Conservation (phyloP, 2,888 invertebrate species). For the Mimachlamys varia region DNA sequence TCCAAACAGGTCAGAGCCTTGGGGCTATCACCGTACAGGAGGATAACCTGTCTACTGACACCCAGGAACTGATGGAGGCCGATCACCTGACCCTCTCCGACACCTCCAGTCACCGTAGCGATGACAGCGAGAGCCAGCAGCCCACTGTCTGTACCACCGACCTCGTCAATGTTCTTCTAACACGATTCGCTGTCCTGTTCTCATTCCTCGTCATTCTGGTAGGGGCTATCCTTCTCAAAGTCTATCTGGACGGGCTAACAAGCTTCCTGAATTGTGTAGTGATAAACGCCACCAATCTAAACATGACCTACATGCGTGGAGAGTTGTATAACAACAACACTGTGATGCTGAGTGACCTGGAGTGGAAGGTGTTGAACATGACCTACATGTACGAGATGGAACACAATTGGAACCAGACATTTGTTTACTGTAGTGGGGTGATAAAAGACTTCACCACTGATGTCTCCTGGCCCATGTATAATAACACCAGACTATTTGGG, state of each 20-base stretch:
- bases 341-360: not conserved
- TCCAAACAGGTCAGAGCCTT: not conserved
- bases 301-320: not conserved
- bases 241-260: not conserved
- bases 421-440: slow-evolving; percentile 34
- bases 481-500: not conserved
- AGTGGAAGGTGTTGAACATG: slow-evolving; percentile 36
- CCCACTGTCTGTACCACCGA: not conserved
- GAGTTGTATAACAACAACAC: not conserved
- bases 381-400: slow-evolving; percentile 23
- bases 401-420: slow-evolving; percentile 32
- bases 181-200: slow-evolving; percentile 28
- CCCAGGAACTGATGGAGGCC: slow-evolving; percentile 38
- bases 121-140: not conserved
- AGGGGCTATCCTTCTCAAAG: not conserved
- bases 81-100: slow-evolving; percentile 37
- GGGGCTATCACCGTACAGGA: not conserved
- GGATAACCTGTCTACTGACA: slow-evolving; percentile 2
- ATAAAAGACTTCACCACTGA: not conserved
- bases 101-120: slow-evolving; percentile 36
- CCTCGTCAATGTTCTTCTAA: not conserved
- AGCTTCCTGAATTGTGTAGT: not conserved
- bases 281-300: not conserved
- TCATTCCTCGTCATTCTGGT: slow-evolving; percentile 37
- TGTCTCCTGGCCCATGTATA: not conserved